Percentiles rank a stretch among this genome's conserved stretches.
Evolutionary conservation across 2,888 invertebrate species (phyloP).

Genomic region (Drosophila cognata): DNA sequence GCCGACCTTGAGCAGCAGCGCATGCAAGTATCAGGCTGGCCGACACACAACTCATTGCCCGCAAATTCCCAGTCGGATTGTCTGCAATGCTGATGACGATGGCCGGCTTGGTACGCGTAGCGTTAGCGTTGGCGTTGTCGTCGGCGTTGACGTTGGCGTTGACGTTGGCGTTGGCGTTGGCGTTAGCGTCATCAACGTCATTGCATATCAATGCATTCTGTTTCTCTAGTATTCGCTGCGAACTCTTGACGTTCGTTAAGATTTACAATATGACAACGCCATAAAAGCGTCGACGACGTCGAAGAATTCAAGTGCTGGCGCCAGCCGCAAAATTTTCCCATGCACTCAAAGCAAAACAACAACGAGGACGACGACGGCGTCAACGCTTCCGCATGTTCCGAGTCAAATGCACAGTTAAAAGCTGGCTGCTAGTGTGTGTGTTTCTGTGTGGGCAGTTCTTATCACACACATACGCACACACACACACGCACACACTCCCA

Average conservation of each 20-base stretch:
- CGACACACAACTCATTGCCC: constrained; percentile 23
- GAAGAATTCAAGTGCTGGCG: constrained; percentile 51
- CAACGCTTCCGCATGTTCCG: constrained; percentile 65
- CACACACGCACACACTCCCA: constrained; percentile 13
- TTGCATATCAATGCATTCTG: constrained; percentile 45
- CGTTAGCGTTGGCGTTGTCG: background rate
- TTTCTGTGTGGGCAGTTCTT: constrained; percentile 24
- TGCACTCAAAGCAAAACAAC: constrained; percentile 21
- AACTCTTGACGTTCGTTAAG: constrained; percentile 32
- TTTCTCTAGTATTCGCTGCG: background rate
- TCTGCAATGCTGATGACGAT: constrained; percentile 45
- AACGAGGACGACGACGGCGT: constrained; percentile 1
- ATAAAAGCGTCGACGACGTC: constrained; percentile 24
- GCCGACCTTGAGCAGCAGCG: constrained; percentile 59
- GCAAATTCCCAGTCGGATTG: constrained; percentile 50
- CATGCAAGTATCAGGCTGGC: constrained; percentile 41
- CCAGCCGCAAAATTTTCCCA: constrained; percentile 54
- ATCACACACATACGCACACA: constrained; percentile 27
- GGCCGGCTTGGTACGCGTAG: constrained; percentile 4
- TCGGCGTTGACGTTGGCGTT: background rate
- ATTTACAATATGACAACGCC: constrained; percentile 36
- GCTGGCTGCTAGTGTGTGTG: constrained; percentile 18
- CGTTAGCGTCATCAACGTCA: constrained; percentile 25
- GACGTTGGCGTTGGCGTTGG: constrained; percentile 6
- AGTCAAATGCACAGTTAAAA: constrained; percentile 56